These are phyloP conservation scores for Xerus inauris DNA, from an alignment of 2,113 vertebrate genomes.

Conservation along the genomic window DNA sequence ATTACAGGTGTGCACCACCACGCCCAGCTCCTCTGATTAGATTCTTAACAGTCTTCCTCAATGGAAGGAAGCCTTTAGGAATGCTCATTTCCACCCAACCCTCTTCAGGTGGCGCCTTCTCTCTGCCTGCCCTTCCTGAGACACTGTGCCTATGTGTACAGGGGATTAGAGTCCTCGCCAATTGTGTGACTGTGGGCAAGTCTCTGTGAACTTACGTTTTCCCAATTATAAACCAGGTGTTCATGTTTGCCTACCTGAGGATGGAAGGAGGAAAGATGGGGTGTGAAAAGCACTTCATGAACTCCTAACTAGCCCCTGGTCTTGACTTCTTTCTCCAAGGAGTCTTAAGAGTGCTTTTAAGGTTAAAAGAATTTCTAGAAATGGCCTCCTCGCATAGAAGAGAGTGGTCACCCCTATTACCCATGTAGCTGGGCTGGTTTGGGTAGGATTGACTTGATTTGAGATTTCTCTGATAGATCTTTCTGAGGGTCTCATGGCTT, in stretches of 20 bases:
- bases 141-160: neutral
- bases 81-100: neutral
- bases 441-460: no score
- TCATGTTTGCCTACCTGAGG: neutral
- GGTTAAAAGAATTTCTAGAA: neutral
- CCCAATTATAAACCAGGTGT: neutral
- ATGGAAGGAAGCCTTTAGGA: neutral
- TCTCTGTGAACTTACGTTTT: neutral
- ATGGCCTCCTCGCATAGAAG: neutral
- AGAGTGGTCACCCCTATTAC: neutral
- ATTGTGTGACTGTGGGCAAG: neutral
- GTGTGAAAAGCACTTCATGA: neutral
- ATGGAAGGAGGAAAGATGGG: neutral
- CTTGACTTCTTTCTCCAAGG: neutral
- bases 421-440: neutral
- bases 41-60: neutral
- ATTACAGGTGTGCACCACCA: no score
- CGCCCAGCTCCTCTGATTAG: no score
- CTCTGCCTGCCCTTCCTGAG: neutral
- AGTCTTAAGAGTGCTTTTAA: neutral
- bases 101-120: neutral
- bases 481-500: neutral
- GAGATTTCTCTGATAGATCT: no score
- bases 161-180: no score
- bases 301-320: neutral